A percentile compares a stretch with the other conserved stretches of the same genome.
Conservation (phyloP, 2,888 invertebrate species). For the Neoscelio sp. region DNA sequence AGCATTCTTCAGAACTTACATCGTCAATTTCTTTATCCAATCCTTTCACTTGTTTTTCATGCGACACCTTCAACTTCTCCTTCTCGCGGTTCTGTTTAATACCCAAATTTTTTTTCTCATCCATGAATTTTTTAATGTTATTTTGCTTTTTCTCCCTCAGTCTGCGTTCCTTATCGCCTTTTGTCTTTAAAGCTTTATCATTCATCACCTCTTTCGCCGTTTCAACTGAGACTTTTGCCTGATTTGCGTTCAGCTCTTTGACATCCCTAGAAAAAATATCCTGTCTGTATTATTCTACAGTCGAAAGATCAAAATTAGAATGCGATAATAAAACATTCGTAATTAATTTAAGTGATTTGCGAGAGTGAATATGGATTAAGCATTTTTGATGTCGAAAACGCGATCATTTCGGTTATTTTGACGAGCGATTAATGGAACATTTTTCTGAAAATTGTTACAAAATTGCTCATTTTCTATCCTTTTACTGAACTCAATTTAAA, state of each 20-base stretch:
- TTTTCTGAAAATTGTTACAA: slow-evolving; percentile 10
- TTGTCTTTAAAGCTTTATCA: slow-evolving; percentile 87
- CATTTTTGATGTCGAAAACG: background rate
- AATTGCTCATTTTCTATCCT: slow-evolving; percentile 8
- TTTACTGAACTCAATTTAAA: slow-evolving; percentile 31
- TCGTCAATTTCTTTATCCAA: slow-evolving; percentile 83
- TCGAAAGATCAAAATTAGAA: background rate
- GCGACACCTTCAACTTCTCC: slow-evolving; percentile 85
- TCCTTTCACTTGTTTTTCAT: slow-evolving; percentile 85
- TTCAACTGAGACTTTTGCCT: slow-evolving; percentile 88
- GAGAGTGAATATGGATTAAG: too few species aligned
- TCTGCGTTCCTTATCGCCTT: slow-evolving; percentile 87
- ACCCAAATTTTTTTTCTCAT: slow-evolving; percentile 85
- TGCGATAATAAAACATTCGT: background rate
- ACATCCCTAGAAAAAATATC: too few species aligned
- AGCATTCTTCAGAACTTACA: slow-evolving; percentile 75
- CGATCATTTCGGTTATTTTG: too few species aligned
- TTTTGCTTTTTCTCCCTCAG: slow-evolving; percentile 86
- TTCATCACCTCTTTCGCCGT: slow-evolving; percentile 86
- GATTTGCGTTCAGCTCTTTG: slow-evolving; percentile 87
- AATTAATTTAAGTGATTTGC: background rate
- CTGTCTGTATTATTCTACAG: background rate
- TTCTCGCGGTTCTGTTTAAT: slow-evolving; percentile 86
- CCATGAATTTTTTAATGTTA: slow-evolving; percentile 87
- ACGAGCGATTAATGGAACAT: background rate